phyloP scores from a whole-genome alignment of 2,888 invertebrate species.

The Alviniconcha strummeri region DNA sequence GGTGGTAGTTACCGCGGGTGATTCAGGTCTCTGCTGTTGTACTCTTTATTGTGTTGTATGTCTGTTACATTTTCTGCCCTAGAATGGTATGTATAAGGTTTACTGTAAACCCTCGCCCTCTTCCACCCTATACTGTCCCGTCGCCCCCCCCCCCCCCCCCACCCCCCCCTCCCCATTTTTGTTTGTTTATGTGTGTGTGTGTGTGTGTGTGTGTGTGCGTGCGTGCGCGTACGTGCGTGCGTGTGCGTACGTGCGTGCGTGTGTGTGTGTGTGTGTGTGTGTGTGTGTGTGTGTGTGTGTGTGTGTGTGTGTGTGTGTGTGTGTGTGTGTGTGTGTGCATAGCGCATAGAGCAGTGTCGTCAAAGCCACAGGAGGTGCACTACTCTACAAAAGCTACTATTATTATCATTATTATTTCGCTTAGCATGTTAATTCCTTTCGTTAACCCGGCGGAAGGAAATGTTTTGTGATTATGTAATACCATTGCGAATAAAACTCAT shows the following conservation, averaged over 20 bases:
- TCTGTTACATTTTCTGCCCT: too few relatives aligned
- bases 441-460: too few relatives aligned
- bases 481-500: too few relatives aligned
- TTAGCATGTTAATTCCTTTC: too few relatives aligned
- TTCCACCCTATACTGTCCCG: background rate
- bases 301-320: slow-evolving; percentile 15
- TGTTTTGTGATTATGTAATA: too few relatives aligned
- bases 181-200: background rate
- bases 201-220: background rate
- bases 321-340: slow-evolving; percentile 1
- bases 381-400: too few relatives aligned
- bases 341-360: background rate
- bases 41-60: too few relatives aligned
- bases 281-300: background rate
- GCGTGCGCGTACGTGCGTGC: slow-evolving; percentile 1
- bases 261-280: slow-evolving; percentile 14
- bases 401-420: too few relatives aligned
- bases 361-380: too few relatives aligned
- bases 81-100: too few relatives aligned
- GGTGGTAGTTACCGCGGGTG: too few relatives aligned
- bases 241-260: slow-evolving; percentile 8
- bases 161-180: background rate
- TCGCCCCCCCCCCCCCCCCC: background rate
- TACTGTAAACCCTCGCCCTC: background rate
- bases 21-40: too few relatives aligned